These are phyloP conservation scores for Pomatostomus ruficeps DNA, from an alignment of 2,113 vertebrate genomes.

Conservation along the genomic window DNA sequence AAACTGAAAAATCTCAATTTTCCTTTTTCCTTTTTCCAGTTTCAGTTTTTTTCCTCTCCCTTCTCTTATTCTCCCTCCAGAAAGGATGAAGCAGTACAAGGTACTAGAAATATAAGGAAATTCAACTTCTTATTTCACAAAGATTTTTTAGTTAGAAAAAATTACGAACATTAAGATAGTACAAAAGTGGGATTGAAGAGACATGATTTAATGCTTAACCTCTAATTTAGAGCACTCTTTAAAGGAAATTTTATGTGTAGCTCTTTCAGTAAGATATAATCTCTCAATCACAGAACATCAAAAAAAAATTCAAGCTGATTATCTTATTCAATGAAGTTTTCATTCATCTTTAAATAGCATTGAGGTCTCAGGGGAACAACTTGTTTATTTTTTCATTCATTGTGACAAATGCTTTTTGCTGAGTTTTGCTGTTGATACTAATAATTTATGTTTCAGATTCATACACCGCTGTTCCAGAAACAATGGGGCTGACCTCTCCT, in stretches of 20 bases:
- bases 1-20: not conserved
- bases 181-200: not conserved
- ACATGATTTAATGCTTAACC: not conserved
- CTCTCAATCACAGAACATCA: not conserved
- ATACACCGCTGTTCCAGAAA: not conserved
- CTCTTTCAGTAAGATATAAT: not conserved
- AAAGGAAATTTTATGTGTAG: not conserved
- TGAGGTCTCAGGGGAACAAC: not conserved
- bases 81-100: not conserved
- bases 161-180: not conserved
- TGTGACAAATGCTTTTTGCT: not conserved
- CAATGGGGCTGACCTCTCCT: not conserved
- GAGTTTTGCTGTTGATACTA: not conserved
- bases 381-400: conserved; percentile 17
- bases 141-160: not conserved
- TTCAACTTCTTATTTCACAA: not conserved
- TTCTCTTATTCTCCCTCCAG: not conserved
- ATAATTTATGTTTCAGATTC: not conserved
- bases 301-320: not conserved
- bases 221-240: not conserved
- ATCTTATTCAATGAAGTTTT: not conserved
- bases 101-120: not conserved
- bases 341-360: not conserved
- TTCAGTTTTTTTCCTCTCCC: not conserved
- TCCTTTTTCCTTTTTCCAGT: not conserved